Evolutionary conservation across 2,888 invertebrate species (phyloP).

Genomic region (Corbicula japonica): DNA sequence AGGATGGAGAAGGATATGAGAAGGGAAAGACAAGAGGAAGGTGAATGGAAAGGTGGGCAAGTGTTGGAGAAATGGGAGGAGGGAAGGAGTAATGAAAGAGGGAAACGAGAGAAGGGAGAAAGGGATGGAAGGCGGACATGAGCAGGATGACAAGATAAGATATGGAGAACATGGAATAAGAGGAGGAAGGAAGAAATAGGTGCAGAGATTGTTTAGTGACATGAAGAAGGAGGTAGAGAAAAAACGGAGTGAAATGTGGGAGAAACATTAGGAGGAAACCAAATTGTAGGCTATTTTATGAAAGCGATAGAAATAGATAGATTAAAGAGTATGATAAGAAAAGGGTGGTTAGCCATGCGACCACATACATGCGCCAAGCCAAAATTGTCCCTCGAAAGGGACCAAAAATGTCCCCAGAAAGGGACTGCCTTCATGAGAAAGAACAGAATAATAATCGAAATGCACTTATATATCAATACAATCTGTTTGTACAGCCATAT

Average conservation of each 20-base stretch:
- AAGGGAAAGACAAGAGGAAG: not conserved
- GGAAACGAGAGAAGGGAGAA: not conserved
- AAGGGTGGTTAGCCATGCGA: too few relatives aligned
- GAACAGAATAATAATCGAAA: too few relatives aligned
- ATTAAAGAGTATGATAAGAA: too few relatives aligned
- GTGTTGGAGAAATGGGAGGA: not conserved
- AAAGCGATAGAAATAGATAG: too few relatives aligned
- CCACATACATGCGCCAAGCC: too few relatives aligned
- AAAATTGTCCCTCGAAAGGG: too few relatives aligned
- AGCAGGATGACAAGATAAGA: not conserved
- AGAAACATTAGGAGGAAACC: too few relatives aligned
- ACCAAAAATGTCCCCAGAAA: too few relatives aligned
- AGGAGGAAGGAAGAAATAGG: not conserved
- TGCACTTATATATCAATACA: too few relatives aligned
- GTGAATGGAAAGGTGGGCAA: not conserved
- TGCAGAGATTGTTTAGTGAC: not conserved
- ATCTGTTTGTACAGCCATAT: too few relatives aligned
- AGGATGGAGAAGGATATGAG: not conserved
- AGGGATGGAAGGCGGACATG: not conserved
- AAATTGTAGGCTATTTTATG: too few relatives aligned
- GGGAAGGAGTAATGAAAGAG: constrained; percentile 1
- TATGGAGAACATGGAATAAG: not conserved
- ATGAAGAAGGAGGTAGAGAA: not conserved
- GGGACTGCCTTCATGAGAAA: too few relatives aligned
- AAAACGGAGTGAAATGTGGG: not conserved